These are phyloP conservation scores for Poecilia picta DNA, from an alignment of 2,797 vertebrate genomes.

Conservation along the genomic window DNA sequence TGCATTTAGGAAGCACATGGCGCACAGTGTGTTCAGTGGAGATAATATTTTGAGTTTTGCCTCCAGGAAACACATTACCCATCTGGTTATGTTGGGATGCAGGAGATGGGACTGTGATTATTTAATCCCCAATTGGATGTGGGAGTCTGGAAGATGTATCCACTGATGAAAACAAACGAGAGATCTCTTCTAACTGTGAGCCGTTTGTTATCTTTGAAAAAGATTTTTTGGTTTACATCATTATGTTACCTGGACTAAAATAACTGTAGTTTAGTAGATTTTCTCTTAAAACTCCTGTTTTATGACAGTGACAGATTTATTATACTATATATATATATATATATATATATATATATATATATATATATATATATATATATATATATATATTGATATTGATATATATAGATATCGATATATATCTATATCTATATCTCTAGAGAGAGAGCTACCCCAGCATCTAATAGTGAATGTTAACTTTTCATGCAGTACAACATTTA, in stretches of 20 bases:
- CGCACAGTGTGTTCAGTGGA: slow-evolving; percentile 25
- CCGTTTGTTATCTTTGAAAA: too few relatives aligned
- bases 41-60: slow-evolving; percentile 30
- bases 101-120: not conserved
- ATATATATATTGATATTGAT: too few relatives aligned
- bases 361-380: too few relatives aligned
- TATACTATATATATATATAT: not conserved
- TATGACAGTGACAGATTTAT: not conserved
- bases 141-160: not conserved
- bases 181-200: not conserved
- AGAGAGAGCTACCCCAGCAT: not conserved
- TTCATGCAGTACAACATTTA: not conserved
- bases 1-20: slow-evolving; percentile 40
- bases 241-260: not conserved
- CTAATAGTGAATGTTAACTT: not conserved
- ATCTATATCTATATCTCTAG: too few relatives aligned
- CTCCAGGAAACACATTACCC: slow-evolving; percentile 39
- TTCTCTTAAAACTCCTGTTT: not conserved
- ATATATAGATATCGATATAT: too few relatives aligned
- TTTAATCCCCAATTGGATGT: slow-evolving; percentile 4
- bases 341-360: too few relatives aligned
- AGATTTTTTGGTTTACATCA: not conserved
- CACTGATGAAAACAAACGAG: not conserved
- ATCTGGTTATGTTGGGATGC: slow-evolving; percentile 30
- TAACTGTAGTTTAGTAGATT: not conserved